Conservation (phyloP, 1,140 invertebrate genomes). For the Metopolophium dirhodum region DNA sequence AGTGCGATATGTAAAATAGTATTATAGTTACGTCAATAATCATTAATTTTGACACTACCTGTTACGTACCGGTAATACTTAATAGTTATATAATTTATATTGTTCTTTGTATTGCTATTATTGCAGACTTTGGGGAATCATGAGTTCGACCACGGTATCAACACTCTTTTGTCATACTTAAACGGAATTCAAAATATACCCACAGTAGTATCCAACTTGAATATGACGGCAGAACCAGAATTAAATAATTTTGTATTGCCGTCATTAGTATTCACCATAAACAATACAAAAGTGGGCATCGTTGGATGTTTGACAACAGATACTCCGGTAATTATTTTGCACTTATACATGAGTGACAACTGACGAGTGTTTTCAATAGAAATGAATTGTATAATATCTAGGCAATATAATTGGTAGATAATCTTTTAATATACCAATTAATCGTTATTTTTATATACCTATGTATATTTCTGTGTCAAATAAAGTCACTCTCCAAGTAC, state of each 20-base stretch:
- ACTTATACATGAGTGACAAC: neutral
- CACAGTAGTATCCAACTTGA: conserved; percentile 79
- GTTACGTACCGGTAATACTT: no score
- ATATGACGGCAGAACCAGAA: conserved; percentile 72
- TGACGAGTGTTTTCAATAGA: no score
- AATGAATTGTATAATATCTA: no score
- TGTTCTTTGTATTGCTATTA: conserved; percentile 60
- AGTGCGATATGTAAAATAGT: no score
- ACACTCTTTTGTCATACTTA: conserved; percentile 79
- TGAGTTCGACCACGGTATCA: conserved; percentile 86
- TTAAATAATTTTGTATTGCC: conserved; percentile 63
- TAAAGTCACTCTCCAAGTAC: no score
- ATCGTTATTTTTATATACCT: no score
- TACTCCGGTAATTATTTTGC: conserved; percentile 67
- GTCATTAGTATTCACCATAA: neutral
- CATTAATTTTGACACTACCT: no score
- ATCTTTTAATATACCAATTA: no score
- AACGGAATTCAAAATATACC: conserved; percentile 69
- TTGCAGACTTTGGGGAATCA: conserved; percentile 88
- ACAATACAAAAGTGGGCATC: conserved; percentile 67
- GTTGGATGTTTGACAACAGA: conserved; percentile 90
- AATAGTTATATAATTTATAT: no score
- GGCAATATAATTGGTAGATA: no score
- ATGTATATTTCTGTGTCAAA: no score
- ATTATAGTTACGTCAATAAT: no score